Evolutionary conservation across 1,140 invertebrate genomes (phyloP).

Genomic region (Papilio polyxenes): DNA sequence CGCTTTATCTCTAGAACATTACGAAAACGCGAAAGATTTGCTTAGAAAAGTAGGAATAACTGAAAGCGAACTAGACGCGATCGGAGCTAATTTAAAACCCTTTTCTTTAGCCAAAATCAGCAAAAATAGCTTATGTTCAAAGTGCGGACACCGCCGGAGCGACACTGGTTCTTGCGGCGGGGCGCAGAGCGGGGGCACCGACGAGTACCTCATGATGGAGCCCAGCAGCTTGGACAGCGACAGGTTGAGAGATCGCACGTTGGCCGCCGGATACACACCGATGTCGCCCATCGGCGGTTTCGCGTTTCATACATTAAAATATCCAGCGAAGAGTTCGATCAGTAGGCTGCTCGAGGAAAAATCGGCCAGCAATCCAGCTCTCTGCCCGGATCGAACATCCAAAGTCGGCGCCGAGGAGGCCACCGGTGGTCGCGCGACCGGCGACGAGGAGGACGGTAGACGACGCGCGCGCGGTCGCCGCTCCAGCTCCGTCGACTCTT

Average conservation of each 20-base stretch:
- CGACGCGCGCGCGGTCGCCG: constrained; percentile 76
- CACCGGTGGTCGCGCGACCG: constrained; percentile 33
- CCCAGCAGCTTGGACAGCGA: constrained; percentile 73
- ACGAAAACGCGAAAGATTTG: constrained; percentile 88
- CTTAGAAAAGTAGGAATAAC: constrained; percentile 82
- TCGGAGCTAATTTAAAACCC: constrained; percentile 73
- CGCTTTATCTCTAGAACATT: constrained; percentile 86
- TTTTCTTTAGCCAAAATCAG: constrained; percentile 48
- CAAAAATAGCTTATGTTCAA: constrained; percentile 78
- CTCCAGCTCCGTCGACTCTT: constrained; percentile 87
- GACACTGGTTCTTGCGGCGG: constrained; percentile 8
- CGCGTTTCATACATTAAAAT: constrained; percentile 62
- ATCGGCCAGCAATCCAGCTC: constrained; percentile 85
- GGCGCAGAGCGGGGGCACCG: constrained; percentile 46
- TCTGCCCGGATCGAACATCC: constrained; percentile 79
- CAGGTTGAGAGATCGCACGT: constrained; percentile 48
- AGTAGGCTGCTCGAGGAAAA: constrained; percentile 75
- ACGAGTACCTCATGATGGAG: constrained; percentile 87
- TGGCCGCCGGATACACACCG: constrained; percentile 82
- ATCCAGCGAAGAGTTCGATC: constrained; percentile 59
- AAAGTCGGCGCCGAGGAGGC: constrained; percentile 35
- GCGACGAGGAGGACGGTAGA: constrained; percentile 10
- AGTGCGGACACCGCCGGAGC: constrained; percentile 83
- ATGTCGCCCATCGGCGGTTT: constrained; percentile 84
- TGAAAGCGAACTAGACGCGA: constrained; percentile 76